Conservation (phyloP, 2,888 invertebrate species). For the Muscina levida region DNA sequence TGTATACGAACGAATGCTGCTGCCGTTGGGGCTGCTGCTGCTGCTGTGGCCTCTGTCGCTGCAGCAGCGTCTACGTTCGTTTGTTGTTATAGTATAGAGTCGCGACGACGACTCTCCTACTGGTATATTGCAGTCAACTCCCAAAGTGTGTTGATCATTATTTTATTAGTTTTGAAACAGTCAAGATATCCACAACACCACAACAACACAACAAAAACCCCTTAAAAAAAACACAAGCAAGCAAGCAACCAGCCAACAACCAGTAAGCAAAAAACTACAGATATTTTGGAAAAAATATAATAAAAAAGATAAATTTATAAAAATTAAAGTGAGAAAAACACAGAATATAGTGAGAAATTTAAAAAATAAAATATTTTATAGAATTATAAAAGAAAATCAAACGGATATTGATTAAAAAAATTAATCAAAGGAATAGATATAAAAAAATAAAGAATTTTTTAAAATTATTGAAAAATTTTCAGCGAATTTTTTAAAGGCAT, state of each 20-base stretch:
- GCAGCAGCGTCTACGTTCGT: background rate
- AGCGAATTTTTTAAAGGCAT: no score
- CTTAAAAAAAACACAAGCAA: conserved; percentile 26
- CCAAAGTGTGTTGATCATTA: conserved; percentile 56
- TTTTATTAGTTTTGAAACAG: conserved; percentile 63
- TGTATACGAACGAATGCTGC: background rate
- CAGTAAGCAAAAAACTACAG: conserved; percentile 7
- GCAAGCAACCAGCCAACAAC: conserved; percentile 26
- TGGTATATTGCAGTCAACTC: conserved; percentile 60
- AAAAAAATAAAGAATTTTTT: background rate
- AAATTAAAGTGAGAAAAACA: background rate
- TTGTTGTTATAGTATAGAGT: background rate
- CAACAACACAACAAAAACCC: conserved; percentile 32
- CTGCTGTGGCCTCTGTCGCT: background rate
- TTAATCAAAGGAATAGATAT: no score
- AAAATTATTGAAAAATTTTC: background rate
- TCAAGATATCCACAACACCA: conserved; percentile 51
- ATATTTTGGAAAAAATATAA: background rate
- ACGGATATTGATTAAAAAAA: no score
- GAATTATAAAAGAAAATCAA: no score
- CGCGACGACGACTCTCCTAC: conserved; percentile 13
- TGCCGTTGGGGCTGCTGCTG: background rate
- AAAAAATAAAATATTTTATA: no score
- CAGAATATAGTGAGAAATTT: no score
- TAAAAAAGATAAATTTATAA: background rate